phyloP scores from a whole-genome alignment of 2,113 vertebrate genomes.

The Verasper variegatus region DNA sequence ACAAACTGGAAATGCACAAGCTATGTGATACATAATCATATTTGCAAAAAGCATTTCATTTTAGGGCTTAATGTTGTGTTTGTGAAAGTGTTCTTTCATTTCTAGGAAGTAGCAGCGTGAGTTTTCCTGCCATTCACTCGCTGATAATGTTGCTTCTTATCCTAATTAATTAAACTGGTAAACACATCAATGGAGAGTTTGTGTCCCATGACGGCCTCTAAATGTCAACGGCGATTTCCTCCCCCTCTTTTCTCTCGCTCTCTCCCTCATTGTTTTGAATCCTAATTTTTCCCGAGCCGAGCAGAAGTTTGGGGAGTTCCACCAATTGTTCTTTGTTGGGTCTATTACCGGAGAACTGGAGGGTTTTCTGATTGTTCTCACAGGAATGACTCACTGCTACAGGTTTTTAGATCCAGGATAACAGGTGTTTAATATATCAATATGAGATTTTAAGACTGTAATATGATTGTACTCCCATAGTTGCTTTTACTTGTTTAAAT shows the following conservation, averaged over 20 bases:
- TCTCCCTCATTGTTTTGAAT: constrained; percentile 51
- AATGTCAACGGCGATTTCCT: neutral
- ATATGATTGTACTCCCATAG: neutral
- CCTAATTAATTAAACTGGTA: neutral
- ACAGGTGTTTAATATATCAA: constrained; percentile 21
- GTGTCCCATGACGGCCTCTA: neutral
- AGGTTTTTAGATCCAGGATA: constrained; percentile 8
- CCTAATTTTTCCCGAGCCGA: constrained; percentile 13
- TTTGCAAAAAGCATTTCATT: too few relatives aligned
- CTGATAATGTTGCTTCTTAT: neutral
- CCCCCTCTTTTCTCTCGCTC: neutral
- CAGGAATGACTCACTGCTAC: neutral
- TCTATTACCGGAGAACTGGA: constrained; percentile 46
- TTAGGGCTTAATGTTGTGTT: neutral
- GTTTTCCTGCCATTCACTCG: neutral
- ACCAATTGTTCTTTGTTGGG: constrained; percentile 68
- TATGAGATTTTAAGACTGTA: neutral
- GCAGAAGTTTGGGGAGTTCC: constrained; percentile 59
- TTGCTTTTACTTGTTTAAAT: neutral
- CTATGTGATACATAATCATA: too few relatives aligned
- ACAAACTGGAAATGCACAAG: too few relatives aligned
- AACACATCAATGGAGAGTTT: neutral
- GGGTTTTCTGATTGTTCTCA: constrained; percentile 37
- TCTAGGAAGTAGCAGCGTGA: neutral
- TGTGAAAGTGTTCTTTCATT: neutral